These are phyloP conservation scores for Dicroscelio sp. DNA, from an alignment of 2,888 invertebrate species.

Conservation along the genomic window DNA sequence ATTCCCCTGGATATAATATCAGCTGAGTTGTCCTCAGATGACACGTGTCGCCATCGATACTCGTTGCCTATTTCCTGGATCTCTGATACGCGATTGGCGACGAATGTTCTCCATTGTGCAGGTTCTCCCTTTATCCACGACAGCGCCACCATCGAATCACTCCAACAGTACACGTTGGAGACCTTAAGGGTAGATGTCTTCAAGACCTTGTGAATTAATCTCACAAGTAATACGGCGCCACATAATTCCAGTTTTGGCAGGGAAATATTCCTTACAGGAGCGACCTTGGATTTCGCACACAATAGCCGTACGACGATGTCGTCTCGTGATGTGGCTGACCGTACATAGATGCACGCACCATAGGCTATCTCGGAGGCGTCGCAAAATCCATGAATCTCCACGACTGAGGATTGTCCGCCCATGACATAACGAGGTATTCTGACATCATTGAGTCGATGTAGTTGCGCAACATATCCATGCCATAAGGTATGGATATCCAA, in stretches of 20 bases:
- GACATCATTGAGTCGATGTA: constrained; percentile 32
- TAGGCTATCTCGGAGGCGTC: background rate
- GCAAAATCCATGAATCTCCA: too few species aligned
- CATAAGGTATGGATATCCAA: background rate
- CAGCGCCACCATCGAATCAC: constrained; percentile 35
- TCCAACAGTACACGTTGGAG: constrained; percentile 49
- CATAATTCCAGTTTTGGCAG: constrained; percentile 58
- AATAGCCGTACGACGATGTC: constrained; percentile 59
- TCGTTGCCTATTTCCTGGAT: background rate
- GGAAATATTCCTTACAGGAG: constrained; percentile 23
- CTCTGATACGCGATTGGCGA: background rate
- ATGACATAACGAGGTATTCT: background rate
- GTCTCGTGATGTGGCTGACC: background rate
- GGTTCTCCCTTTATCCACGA: background rate
- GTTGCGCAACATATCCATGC: background rate
- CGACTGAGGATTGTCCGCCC: background rate
- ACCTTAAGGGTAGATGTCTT: background rate
- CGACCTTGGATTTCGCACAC: constrained; percentile 77
- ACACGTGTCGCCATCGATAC: background rate
- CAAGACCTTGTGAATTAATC: constrained; percentile 5
- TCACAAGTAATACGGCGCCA: constrained; percentile 45
- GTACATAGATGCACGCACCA: background rate
- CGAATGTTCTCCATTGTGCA: background rate
- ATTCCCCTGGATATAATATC: too few species aligned
- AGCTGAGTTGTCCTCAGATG: background rate